phyloP scores from a whole-genome alignment of 1,140 invertebrate species.

The Gryllus bimaculatus region DNA sequence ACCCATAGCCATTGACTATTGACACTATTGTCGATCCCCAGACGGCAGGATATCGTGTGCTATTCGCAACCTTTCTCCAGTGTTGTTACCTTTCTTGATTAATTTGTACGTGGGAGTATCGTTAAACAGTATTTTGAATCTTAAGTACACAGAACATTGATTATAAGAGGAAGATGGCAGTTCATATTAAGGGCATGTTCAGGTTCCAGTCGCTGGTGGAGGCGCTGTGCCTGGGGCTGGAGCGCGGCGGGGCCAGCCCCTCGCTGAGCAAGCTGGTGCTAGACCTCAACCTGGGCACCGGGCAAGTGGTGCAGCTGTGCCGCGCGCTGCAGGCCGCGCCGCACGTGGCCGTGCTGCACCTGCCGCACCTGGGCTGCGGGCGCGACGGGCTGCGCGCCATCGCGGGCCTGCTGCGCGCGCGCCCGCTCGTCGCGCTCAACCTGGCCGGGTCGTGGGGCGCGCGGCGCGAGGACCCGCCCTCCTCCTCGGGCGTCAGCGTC shows the following conservation, averaged over 20 bases:
- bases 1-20: no score
- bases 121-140: no score
- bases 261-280: conserved; percentile 38
- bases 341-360: conserved; percentile 41
- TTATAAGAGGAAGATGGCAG: no score
- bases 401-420: conserved; percentile 35
- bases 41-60: no score
- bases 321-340: conserved; percentile 36
- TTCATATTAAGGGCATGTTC: no score
- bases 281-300: conserved; percentile 42
- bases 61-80: no score
- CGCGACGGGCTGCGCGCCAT: conserved; percentile 41
- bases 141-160: no score
- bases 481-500: conserved; percentile 39
- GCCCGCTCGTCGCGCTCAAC: conserved; percentile 41
- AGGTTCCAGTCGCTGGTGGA: conserved; percentile 44
- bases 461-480: conserved; percentile 40
- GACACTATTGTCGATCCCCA: no score
- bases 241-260: conserved; percentile 31
- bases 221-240: conserved; percentile 37
- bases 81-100: no score
- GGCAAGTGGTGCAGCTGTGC: conserved; percentile 42
- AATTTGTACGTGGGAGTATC: no score
- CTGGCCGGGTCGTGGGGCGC: conserved; percentile 42
- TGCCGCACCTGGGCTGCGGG: conserved; percentile 47